Base-by-base conservation (phyloP, 2,797 vertebrate species). In the Manis crassicaudata region DNA sequence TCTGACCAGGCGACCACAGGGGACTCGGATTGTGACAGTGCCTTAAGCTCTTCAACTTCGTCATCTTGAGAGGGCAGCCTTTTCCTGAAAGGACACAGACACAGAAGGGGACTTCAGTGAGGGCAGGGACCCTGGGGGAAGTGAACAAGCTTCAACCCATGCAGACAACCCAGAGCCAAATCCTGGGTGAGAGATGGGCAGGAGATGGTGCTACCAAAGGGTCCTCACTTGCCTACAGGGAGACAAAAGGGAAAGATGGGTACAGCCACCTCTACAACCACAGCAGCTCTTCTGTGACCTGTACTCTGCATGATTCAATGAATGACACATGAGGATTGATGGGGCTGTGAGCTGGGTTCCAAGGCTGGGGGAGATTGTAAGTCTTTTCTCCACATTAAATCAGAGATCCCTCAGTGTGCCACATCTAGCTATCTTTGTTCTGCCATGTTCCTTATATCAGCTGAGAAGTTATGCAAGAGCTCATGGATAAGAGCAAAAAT, bases 1-100 rank as follows among this genome's bases (percentile, higher is more conserved):
- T 96, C 99, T 3, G 98, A 98, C 98, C 99, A 99, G 6, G 98
- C 95, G 72, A 50, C 96, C 84, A 98, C 88, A 0, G 97, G 98
- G 9, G 97, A 95, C 94, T 97, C 98, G 1, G 88, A 93, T 0
- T 95, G 95, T 4, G 97, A 96, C 50, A 92, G 40, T 7, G 1
- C 13, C 18, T 32, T 82, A 67, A 93, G 76, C 70, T 99, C 98
- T 0, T 98, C 98, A 0, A 96, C 93, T 43, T 98, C 98, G 11
- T 99, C 98, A 0, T 97, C 98, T 6, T 97, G 75, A 23, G 97
- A 92, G 46, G 72, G 76, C 3, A 58, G 17, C 97, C 96, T 96
- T 97, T 97, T 97, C 95, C 98, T 98, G 76, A 8, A 60, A 43
- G 21, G 70, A 85, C 5, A n/a, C 40, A 35, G 94, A 63, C 62